These are phyloP conservation scores for Rhinoraja longicauda DNA, from an alignment of 2,797 vertebrate genomes.

Conservation along the genomic window DNA sequence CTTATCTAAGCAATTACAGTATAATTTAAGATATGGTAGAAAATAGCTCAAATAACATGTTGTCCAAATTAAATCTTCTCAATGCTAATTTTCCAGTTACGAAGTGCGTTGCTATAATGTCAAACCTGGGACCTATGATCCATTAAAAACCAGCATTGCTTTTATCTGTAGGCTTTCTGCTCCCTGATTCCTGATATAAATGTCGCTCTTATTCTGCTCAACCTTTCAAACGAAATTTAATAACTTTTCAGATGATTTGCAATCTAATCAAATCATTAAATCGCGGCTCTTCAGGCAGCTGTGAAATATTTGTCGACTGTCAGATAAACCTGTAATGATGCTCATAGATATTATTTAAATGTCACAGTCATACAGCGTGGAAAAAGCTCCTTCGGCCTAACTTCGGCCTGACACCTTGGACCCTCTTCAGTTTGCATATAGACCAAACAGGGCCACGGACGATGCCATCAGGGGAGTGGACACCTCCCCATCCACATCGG, in stretches of 20 bases:
- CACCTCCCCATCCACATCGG: no score
- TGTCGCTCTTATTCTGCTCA: neutral
- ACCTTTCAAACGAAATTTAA: conserved; percentile 10
- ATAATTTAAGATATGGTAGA: neutral
- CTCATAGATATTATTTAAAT: conserved; percentile 18
- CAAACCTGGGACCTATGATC: neutral
- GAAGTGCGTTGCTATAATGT: neutral
- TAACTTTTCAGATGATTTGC: conserved; percentile 26
- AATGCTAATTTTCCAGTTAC: neutral
- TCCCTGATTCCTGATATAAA: neutral
- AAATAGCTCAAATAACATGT: neutral
- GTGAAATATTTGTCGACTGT: conserved; percentile 8
- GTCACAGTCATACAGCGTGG: neutral
- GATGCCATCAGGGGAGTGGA: no score
- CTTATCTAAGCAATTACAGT: neutral
- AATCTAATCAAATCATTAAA: conserved; percentile 31
- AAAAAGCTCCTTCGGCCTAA: neutral
- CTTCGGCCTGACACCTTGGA: no score
- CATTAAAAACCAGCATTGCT: neutral
- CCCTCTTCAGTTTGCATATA: no score
- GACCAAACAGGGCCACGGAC: no score
- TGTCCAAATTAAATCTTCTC: neutral
- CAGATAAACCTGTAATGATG: neutral
- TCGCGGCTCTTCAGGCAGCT: conserved; percentile 12
- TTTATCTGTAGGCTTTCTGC: neutral